Evolutionary conservation across 2,797 vertebrate species (phyloP), one percentile per base, ranked within the genome.

Genomic region (Adrianichthys oophorus): DNA sequence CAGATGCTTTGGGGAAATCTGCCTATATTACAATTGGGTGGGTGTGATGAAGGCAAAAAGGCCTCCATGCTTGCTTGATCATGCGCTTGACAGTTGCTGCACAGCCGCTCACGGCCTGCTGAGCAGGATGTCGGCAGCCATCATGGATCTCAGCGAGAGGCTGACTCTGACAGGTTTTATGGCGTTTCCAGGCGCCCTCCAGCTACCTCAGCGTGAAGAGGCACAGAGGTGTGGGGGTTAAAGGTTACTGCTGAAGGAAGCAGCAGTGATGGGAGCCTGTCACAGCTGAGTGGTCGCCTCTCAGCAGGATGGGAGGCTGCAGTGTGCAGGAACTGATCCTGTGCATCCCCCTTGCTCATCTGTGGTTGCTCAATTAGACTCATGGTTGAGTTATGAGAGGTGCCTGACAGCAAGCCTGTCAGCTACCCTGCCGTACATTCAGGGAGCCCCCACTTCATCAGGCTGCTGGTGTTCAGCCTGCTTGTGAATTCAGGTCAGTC

Each of bases 191-290:
- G 54, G 29, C 18, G n/a, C 71, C 80, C 60, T 75, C 89, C 49
- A 69, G 77, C 68, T 65, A 76, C 83, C 43, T 48, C 51, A 19
- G 60, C 59, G 76, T 74, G 84, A 90, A 90, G 90, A 93, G 90
- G 62, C 4, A 18, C 15, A 87, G 88, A 41, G 40, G 89, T 86
- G 87, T 40, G 86, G 69, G 19, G 94, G 93, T 95, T 94, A 95
- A 89, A 95, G 94, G 94, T 95, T 87, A 92, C 71, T 85, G 78
- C 89, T 72, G 74, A 72, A 86, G 88, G 89, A 93, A 91, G 94
- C 92, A 82, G 91, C 87, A 43, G 89, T 90, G 93, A 94, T 93
- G 92, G 91, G 92, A 93, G 94, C 89, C 92, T 90, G 94, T 94
- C 93, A 95, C 86, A 92, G 94, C 91, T 91, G 88, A 71, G 80